Evolutionary conservation across 2,113 vertebrate genomes (phyloP).

Genomic region (Bungarus multicinctus): DNA sequence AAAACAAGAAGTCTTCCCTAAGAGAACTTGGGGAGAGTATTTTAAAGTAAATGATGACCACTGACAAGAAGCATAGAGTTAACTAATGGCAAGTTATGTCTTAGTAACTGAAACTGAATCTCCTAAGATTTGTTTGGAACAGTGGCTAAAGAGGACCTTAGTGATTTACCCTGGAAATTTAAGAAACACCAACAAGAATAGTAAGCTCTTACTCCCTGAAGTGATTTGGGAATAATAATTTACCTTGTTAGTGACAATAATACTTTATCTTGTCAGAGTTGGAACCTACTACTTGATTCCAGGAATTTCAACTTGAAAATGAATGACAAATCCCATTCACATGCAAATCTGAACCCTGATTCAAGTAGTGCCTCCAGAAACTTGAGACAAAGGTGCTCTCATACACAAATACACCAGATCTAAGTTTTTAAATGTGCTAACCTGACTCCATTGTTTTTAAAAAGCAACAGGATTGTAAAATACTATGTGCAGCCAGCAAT

Average conservation of each 20-base stretch:
- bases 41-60: slow-evolving; percentile 41
- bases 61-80: slow-evolving; percentile 40
- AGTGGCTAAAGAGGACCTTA: slow-evolving; percentile 34
- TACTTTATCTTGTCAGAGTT: neutral
- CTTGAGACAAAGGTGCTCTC: neutral
- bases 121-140: slow-evolving; percentile 41
- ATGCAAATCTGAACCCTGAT: neutral
- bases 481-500: neutral
- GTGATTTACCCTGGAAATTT: slow-evolving; percentile 27
- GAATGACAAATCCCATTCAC: neutral
- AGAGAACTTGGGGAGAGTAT: neutral
- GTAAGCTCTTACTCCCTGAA: slow-evolving; percentile 33
- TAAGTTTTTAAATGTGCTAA: neutral
- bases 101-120: slow-evolving; percentile 46
- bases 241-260: slow-evolving; percentile 26
- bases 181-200: slow-evolving; percentile 20
- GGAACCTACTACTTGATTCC: neutral
- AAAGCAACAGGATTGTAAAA: neutral
- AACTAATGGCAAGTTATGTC: slow-evolving; percentile 38
- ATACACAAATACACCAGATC: neutral
- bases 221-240: slow-evolving; percentile 17
- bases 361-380: neutral
- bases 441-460: neutral
- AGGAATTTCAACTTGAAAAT: slow-evolving; percentile 2
- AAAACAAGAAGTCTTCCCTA: slow-evolving; percentile 28